Conservation (phyloP, 2,113 vertebrate species). For the Coturnix japonica region DNA sequence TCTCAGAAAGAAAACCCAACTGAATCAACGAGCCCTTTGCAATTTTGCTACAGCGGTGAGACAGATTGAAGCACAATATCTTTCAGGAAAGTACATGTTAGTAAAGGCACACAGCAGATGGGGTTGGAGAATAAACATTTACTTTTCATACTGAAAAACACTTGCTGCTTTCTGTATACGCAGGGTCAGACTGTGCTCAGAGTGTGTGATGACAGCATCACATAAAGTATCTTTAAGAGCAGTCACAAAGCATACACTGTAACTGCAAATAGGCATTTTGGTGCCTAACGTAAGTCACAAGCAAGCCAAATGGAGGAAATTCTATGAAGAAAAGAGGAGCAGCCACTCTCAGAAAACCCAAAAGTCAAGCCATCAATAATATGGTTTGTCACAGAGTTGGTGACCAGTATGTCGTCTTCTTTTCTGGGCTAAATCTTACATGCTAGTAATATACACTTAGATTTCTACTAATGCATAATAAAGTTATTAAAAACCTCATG, state of each 20-base stretch:
- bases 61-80: slow-evolving; percentile 29
- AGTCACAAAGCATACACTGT: not conserved
- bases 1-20: slow-evolving; percentile 28
- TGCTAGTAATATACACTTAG: not conserved
- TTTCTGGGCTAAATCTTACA: not conserved
- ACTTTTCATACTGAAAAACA: not conserved
- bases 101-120: not conserved
- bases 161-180: not conserved
- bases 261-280: not conserved
- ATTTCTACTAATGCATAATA: not conserved
- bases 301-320: not conserved
- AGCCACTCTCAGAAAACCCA: not conserved
- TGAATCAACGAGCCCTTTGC: slow-evolving; percentile 45
- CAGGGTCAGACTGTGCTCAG: not conserved
- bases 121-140: not conserved
- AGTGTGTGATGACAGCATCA: not conserved
- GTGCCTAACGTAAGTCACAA: not conserved
- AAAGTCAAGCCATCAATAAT: not conserved
- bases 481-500: not conserved
- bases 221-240: not conserved
- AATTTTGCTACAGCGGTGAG: slow-evolving; percentile 2
- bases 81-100: slow-evolving; percentile 16
- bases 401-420: not conserved
- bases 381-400: not conserved
- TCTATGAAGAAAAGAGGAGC: not conserved